Evolutionary conservation across 2,113 vertebrate species (phyloP).

Genomic region (Limnothrissa miodon): DNA sequence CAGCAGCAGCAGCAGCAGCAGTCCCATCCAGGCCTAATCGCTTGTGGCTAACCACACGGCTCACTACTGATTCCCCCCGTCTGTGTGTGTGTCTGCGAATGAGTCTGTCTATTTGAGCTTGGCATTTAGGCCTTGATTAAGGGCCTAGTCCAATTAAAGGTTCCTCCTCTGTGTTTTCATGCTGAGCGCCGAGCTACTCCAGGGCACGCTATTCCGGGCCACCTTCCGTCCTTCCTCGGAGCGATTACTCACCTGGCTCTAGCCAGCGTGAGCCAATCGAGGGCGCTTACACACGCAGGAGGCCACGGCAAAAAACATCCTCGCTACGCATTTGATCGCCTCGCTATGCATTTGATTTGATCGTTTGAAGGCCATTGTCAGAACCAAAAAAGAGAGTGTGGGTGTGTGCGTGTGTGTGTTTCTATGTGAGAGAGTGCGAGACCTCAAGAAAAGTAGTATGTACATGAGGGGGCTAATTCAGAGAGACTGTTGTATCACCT

Average conservation of each 20-base stretch:
- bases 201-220: too few relatives aligned
- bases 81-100: too few relatives aligned
- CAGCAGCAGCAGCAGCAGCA: too few relatives aligned
- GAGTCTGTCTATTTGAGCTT: background rate
- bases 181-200: too few relatives aligned
- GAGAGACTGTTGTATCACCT: too few relatives aligned
- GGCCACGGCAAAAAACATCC: background rate
- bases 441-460: too few relatives aligned
- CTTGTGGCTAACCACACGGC: too few relatives aligned
- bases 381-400: background rate
- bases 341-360: background rate
- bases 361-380: background rate
- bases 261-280: slow-evolving; percentile 21
- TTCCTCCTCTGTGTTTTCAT: background rate
- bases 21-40: too few relatives aligned
- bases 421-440: background rate
- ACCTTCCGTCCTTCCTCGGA: background rate
- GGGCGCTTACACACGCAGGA: too few relatives aligned
- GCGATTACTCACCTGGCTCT: slow-evolving; percentile 29
- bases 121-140: background rate
- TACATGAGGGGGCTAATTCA: too few relatives aligned
- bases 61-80: too few relatives aligned
- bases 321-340: background rate
- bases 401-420: background rate
- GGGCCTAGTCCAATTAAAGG: background rate